A percentile compares a stretch with the other conserved stretches of the same genome.
These are phyloP conservation scores for Meta bourneti DNA, from an alignment of 2,888 invertebrate species.

Conservation along the genomic window DNA sequence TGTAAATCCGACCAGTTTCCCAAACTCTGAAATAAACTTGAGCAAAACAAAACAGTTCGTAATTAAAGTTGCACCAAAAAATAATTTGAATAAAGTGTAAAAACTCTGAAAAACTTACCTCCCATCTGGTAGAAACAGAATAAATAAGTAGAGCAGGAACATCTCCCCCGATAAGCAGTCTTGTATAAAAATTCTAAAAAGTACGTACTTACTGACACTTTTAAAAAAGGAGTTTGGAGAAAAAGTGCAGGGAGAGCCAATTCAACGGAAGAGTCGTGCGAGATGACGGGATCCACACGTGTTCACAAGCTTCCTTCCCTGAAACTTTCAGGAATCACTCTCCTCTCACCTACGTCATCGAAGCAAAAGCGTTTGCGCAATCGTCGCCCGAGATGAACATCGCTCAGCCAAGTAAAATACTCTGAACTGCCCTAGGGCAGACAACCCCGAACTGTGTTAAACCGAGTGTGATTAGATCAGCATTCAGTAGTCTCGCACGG, in stretches of 20 bases:
- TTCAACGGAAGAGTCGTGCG: neutral
- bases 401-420: conserved; percentile 32
- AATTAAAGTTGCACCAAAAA: no score
- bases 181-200: no score
- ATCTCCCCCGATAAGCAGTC: neutral
- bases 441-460: neutral
- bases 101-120: neutral
- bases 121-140: neutral
- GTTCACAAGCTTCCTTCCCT: conserved; percentile 15
- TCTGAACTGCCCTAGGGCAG: neutral
- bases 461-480: no score
- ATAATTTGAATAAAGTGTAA: no score
- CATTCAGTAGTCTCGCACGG: no score
- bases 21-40: no score
- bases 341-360: conserved; percentile 52
- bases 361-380: conserved; percentile 51
- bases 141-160: neutral
- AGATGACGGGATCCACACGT: conserved; percentile 42
- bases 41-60: no score
- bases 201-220: neutral
- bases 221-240: neutral
- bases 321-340: conserved; percentile 33
- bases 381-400: neutral
- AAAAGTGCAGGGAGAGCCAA: neutral
- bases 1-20: no score